A percentile compares a stretch with the other conserved stretches of the same genome.
These are phyloP conservation scores for Carassius gibelio DNA, from an alignment of 2,113 vertebrate species.

Conservation along the genomic window DNA sequence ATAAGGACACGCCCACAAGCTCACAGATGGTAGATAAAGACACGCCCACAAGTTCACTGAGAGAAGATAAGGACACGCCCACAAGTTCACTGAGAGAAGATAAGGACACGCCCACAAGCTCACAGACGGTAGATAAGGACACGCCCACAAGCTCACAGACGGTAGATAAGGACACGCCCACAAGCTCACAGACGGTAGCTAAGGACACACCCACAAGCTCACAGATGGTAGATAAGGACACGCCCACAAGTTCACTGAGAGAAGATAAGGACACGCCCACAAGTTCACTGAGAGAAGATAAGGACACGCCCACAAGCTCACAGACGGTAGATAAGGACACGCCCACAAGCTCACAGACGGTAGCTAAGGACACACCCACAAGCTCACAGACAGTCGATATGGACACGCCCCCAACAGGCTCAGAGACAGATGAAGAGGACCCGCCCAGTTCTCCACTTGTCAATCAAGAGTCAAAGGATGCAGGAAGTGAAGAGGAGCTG, in stretches of 20 bases:
- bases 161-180: neutral
- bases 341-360: slow-evolving; percentile 30
- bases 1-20: neutral
- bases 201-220: slow-evolving; percentile 5
- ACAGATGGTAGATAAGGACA: slow-evolving; percentile 49
- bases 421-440: neutral
- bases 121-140: neutral
- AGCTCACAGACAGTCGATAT: neutral
- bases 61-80: neutral
- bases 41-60: neutral
- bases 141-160: neutral
- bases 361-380: slow-evolving; percentile 41
- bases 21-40: slow-evolving; percentile 52
- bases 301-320: slow-evolving; percentile 15
- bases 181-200: no score
- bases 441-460: neutral
- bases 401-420: neutral
- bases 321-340: neutral
- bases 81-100: slow-evolving; percentile 46
- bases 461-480: slow-evolving; percentile 17
- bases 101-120: slow-evolving; percentile 17
- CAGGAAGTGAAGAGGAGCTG: slow-evolving; percentile 60
- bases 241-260: neutral
- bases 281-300: neutral
- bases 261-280: neutral